Evolutionary conservation across 1,140 invertebrate genomes (phyloP).

Genomic region (Teleopsis dalmanni): DNA sequence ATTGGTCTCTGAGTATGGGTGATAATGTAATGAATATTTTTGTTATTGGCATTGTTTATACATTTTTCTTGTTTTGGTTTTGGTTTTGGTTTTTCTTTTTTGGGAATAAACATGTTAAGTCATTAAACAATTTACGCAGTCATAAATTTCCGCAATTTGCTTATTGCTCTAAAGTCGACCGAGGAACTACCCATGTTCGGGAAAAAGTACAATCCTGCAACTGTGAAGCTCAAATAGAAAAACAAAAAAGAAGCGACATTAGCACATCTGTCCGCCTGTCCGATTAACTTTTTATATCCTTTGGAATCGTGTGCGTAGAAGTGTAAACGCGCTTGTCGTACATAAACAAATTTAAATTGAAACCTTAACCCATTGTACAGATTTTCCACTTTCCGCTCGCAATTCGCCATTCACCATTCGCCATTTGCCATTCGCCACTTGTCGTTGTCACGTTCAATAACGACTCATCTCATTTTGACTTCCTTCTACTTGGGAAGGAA

Average conservation of each 20-base stretch:
- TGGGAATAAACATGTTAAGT: slow-evolving; percentile 22
- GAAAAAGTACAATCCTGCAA: too few relatives aligned
- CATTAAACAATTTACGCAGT: slow-evolving; percentile 44
- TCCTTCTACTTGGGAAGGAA: background rate
- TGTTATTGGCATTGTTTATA: too few relatives aligned
- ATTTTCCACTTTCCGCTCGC: slow-evolving; percentile 4
- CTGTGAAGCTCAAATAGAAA: background rate
- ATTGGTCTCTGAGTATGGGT: too few relatives aligned
- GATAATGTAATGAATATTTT: too few relatives aligned
- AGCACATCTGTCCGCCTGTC: slow-evolving; percentile 42
- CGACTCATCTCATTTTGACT: background rate
- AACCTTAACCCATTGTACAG: background rate
- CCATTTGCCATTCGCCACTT: background rate
- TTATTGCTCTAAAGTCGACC: slow-evolving; percentile 20
- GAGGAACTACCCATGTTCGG: too few relatives aligned
- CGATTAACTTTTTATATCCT: slow-evolving; percentile 43
- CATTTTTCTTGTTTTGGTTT: too few relatives aligned
- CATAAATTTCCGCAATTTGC: slow-evolving; percentile 43
- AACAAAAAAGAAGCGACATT: slow-evolving; percentile 17
- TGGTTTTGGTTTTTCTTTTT: too few relatives aligned
- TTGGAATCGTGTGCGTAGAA: slow-evolving; percentile 17
- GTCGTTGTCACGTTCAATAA: background rate
- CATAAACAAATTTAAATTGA: background rate
- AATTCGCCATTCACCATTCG: too few relatives aligned
- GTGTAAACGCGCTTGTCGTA: background rate